Evolutionary conservation across 2,797 vertebrate species (phyloP).

Genomic region (Orestias chungarensis): DNA sequence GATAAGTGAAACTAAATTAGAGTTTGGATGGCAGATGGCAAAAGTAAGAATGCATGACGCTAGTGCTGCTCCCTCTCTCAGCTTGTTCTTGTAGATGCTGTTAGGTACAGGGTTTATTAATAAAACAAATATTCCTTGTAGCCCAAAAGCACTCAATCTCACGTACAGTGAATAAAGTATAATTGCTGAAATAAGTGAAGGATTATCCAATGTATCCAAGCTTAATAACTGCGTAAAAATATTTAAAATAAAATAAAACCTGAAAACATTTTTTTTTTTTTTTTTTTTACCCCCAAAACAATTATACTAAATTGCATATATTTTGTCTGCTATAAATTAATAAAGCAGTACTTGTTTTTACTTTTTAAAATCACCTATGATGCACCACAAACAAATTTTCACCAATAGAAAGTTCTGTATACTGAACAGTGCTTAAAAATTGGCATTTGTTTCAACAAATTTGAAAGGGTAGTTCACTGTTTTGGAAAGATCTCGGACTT

Average conservation of each 20-base stretch:
- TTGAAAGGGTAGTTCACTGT: background rate
- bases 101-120: constrained; percentile 32
- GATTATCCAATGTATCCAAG: constrained; percentile 30
- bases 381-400: no score
- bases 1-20: constrained; percentile 77
- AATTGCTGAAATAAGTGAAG: constrained; percentile 33
- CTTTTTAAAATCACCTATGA: no score
- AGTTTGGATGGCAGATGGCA: constrained; percentile 78
- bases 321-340: background rate
- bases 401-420: no score
- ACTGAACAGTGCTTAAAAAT: no score
- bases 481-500: background rate
- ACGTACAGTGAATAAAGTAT: constrained; percentile 33
- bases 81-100: constrained; percentile 27
- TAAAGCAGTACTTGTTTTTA: background rate
- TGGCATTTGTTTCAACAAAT: background rate
- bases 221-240: constrained; percentile 31
- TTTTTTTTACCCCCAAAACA: constrained; percentile 29
- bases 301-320: constrained; percentile 3
- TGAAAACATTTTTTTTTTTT: constrained; percentile 10
- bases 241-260: background rate
- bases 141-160: constrained; percentile 45
- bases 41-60: constrained; percentile 56
- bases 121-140: constrained; percentile 43
- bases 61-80: constrained; percentile 44